Conservation (phyloP, 2,797 vertebrate species). For the Melanotaenia maccullochi region DNA sequence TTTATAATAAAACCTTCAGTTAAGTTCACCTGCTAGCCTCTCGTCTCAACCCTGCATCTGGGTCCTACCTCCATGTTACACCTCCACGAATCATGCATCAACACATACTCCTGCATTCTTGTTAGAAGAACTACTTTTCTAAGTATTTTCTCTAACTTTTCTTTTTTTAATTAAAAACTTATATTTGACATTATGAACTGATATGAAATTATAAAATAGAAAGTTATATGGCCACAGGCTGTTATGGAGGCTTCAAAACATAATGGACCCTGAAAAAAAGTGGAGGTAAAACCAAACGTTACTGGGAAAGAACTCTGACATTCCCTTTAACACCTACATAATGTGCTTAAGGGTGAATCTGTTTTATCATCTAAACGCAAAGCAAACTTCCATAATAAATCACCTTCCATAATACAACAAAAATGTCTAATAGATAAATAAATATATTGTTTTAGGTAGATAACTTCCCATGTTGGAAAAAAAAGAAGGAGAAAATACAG, state of each 20-base stretch:
- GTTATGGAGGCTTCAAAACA: background rate
- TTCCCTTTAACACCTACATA: too few species aligned
- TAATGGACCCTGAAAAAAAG: background rate
- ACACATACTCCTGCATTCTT: background rate
- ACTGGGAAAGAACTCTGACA: background rate
- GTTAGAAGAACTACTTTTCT: background rate
- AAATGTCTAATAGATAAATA: background rate
- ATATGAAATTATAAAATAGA: background rate
- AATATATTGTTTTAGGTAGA: too few species aligned
- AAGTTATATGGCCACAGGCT: background rate
- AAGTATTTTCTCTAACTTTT: background rate
- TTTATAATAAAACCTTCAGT: background rate
- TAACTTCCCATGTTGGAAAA: too few species aligned
- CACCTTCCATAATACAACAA: background rate
- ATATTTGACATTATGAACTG: background rate
- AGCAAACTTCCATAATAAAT: background rate
- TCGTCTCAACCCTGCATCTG: too few species aligned
- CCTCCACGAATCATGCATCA: too few species aligned
- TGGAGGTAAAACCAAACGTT: background rate
- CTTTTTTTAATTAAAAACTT: background rate
- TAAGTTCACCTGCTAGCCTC: too few species aligned
- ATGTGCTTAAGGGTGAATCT: too few species aligned
- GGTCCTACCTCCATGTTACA: too few species aligned
- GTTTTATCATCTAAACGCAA: background rate
- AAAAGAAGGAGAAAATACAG: too few species aligned